These are phyloP conservation scores for Hyposoter dolosus DNA, from an alignment of 2,888 invertebrate species.

Conservation along the genomic window DNA sequence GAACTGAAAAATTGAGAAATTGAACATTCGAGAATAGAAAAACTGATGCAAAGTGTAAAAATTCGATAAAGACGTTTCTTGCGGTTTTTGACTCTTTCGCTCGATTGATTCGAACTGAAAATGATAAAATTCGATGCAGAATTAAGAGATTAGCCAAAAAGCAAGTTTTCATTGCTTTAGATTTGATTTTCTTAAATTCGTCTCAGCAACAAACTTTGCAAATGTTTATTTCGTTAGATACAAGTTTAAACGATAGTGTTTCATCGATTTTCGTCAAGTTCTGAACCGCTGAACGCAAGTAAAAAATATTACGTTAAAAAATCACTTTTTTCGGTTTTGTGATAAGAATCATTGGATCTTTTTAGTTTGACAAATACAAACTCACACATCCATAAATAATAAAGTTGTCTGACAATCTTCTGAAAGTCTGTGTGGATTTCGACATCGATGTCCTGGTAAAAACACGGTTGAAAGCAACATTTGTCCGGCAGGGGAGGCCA, in stretches of 20 bases:
- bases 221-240: not conserved
- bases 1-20: constrained; percentile 89
- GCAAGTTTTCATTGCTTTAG: not conserved
- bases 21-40: not conserved
- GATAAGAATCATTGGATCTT: not conserved
- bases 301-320: not conserved
- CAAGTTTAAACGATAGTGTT: not conserved
- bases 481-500: constrained; percentile 99
- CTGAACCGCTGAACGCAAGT: not conserved
- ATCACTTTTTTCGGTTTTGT: not conserved
- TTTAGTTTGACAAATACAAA: constrained; percentile 75
- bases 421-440: constrained; percentile 99
- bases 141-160: not conserved
- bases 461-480: constrained; percentile 98
- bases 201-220: not conserved
- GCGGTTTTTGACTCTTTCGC: not conserved
- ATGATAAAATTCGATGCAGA: not conserved
- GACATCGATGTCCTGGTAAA: constrained; percentile 99
- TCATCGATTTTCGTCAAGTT: not conserved
- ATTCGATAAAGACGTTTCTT: not conserved
- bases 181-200: not conserved
- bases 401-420: constrained; percentile 96
- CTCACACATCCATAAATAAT: constrained; percentile 99
- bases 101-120: not conserved
- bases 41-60: not conserved